phyloP scores from a whole-genome alignment of 1,140 invertebrate genomes.

The Stegodyphus dumicola region DNA sequence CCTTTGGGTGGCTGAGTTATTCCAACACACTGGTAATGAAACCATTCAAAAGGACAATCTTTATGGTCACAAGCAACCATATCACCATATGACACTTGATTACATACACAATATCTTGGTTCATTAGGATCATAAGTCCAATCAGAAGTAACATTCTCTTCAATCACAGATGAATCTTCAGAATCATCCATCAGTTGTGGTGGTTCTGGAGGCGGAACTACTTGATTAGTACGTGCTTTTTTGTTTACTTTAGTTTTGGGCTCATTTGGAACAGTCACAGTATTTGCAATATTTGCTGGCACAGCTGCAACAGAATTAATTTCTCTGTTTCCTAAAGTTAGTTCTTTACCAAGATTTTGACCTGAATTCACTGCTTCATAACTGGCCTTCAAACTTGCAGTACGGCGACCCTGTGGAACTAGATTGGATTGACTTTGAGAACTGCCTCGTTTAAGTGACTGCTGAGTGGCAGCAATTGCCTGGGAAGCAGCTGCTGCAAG shows the following conservation, averaged over 20 bases:
- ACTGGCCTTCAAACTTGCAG: constrained; percentile 93
- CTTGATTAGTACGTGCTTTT: constrained; percentile 22
- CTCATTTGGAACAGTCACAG: constrained; percentile 33
- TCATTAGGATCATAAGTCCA: constrained; percentile 74
- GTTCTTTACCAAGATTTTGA: constrained; percentile 59
- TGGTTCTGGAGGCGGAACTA: constrained; percentile 26
- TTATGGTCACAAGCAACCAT: constrained; percentile 99
- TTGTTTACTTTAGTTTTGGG: constrained; percentile 56
- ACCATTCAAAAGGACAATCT: constrained; percentile 98
- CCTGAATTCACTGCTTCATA: constrained; percentile 81
- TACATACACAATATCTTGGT: constrained; percentile 96
- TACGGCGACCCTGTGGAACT: constrained; percentile 90
- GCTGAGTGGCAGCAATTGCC: constrained; percentile 95
- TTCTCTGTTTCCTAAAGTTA: constrained; percentile 61
- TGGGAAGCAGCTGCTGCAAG: constrained; percentile 95
- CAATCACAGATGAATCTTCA: constrained; percentile 66
- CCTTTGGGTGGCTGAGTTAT: constrained; percentile 96
- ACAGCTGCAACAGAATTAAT: constrained; percentile 57
- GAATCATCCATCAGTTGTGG: constrained; percentile 68
- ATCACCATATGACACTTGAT: constrained; percentile 97
- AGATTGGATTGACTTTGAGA: constrained; percentile 48
- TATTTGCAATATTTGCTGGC: constrained; percentile 47
- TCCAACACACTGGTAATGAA: constrained; percentile 97
- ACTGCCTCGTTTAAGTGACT: constrained; percentile 68
- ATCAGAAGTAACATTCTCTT: constrained; percentile 70